Percentiles rank a stretch among this genome's conserved stretches.
phyloP scores from a whole-genome alignment of 2,888 invertebrate species.

The Chironomus tentans region DNA sequence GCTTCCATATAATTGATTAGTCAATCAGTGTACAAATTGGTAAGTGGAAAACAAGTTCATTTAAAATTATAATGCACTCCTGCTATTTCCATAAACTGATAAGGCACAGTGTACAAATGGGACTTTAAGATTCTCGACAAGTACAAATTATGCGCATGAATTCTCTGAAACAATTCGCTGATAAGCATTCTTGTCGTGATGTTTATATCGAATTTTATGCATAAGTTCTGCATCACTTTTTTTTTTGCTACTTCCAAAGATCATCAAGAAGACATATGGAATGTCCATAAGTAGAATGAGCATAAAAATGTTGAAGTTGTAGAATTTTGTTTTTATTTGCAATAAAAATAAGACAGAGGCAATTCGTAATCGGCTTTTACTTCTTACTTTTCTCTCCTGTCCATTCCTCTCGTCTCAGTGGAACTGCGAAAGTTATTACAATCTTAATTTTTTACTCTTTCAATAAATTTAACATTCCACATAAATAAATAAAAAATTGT shows the following conservation, averaged over 20 bases:
- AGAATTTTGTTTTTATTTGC: conserved; percentile 2
- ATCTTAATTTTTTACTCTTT: neutral
- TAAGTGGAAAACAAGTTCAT: too few species aligned
- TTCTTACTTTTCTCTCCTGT: neutral
- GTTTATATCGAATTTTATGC: neutral
- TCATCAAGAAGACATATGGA: neutral
- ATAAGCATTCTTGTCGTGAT: neutral
- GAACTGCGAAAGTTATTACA: neutral
- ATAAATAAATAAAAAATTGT: neutral
- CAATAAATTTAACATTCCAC: neutral
- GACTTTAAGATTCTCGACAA: too few species aligned
- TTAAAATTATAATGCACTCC: too few species aligned
- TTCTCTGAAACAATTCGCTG: neutral
- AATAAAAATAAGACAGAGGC: neutral
- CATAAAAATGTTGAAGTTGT: neutral
- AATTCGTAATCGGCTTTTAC: neutral
- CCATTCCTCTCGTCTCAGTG: neutral
- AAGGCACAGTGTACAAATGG: too few species aligned
- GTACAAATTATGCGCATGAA: too few species aligned
- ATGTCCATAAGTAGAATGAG: neutral
- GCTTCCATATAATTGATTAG: too few species aligned
- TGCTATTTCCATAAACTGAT: too few species aligned
- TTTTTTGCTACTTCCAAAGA: neutral
- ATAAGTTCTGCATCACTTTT: neutral
- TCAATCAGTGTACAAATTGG: too few species aligned